Conservation (phyloP, 2,888 invertebrate genomes). For the Tetramorium bicarinatum region DNA sequence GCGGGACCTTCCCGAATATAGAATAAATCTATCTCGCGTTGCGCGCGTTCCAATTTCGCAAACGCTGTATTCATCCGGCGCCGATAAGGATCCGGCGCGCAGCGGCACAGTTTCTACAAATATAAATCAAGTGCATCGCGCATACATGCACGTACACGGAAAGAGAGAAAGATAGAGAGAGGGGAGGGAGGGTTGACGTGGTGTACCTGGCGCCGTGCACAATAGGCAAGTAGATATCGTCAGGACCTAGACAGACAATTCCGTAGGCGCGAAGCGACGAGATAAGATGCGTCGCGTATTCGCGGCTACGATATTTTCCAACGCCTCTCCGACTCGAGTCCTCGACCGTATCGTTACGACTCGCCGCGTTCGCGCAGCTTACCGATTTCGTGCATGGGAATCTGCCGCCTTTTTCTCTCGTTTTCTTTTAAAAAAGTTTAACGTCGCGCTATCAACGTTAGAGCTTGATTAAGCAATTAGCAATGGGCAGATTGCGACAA, state of each 20-base stretch:
- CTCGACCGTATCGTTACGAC: background rate
- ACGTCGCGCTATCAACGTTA: background rate
- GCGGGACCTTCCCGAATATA: constrained; percentile 17
- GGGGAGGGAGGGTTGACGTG: background rate
- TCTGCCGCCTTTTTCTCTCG: background rate
- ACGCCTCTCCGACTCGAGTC: background rate
- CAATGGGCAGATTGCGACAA: background rate
- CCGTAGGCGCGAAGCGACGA: constrained; percentile 28
- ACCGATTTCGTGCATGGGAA: background rate
- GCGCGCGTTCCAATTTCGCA: constrained; percentile 53
- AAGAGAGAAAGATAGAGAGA: background rate
- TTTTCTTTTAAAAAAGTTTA: background rate
- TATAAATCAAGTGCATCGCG: constrained; percentile 49
- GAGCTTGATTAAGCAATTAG: background rate
- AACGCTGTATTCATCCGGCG: constrained; percentile 44
- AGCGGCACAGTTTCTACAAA: constrained; percentile 46
- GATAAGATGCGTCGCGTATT: constrained; percentile 42
- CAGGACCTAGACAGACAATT: constrained; percentile 42
- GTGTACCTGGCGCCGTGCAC: constrained; percentile 8
- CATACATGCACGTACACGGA: background rate
- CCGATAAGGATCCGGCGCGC: constrained; percentile 46
- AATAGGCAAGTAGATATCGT: constrained; percentile 46
- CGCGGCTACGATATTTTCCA: constrained; percentile 24
- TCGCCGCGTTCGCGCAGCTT: background rate
- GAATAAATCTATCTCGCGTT: constrained; percentile 51